phyloP scores from a whole-genome alignment of 30 jellyfish, hydroid and myxozoan species.

The Pseudorhiza aurosa region DNA sequence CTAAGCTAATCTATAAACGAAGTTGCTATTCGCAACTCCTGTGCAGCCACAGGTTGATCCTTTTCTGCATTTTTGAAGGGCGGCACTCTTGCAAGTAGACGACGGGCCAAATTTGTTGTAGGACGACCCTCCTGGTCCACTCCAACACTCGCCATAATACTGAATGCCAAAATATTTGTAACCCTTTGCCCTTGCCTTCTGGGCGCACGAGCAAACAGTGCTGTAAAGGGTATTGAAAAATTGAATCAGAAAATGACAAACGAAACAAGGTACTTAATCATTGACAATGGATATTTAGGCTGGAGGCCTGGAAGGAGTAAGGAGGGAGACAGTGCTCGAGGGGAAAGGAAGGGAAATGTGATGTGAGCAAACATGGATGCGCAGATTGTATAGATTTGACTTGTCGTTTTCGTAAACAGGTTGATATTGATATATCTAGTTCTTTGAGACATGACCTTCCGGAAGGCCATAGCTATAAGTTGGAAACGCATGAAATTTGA shows the following conservation, averaged over 20 bases:
- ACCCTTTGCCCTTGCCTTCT: constrained; percentile 24
- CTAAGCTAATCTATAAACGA: not conserved
- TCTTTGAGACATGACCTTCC: too few relatives aligned
- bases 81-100: constrained; percentile 11
- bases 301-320: too few relatives aligned
- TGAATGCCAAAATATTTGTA: constrained; percentile 43
- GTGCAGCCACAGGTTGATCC: constrained; percentile 25
- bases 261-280: not conserved
- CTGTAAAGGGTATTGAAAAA: not conserved
- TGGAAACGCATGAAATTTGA: not conserved
- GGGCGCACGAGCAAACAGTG: constrained; percentile 40
- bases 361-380: too few relatives aligned
- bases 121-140: constrained; percentile 29
- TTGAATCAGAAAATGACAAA: not conserved
- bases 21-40: constrained; percentile 9
- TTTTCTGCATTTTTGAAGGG: constrained; percentile 18
- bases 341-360: too few relatives aligned
- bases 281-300: too few relatives aligned
- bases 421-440: too few relatives aligned
- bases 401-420: too few relatives aligned
- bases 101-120: constrained; percentile 27
- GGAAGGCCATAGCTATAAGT: too few relatives aligned
- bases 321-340: too few relatives aligned
- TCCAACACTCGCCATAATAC: constrained; percentile 67
- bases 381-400: too few relatives aligned